Evolutionary conservation across 2,888 invertebrate genomes (phyloP), one percentile per base, ranked within the genome.

Genomic region (Tanytarsus gracilentus): DNA sequence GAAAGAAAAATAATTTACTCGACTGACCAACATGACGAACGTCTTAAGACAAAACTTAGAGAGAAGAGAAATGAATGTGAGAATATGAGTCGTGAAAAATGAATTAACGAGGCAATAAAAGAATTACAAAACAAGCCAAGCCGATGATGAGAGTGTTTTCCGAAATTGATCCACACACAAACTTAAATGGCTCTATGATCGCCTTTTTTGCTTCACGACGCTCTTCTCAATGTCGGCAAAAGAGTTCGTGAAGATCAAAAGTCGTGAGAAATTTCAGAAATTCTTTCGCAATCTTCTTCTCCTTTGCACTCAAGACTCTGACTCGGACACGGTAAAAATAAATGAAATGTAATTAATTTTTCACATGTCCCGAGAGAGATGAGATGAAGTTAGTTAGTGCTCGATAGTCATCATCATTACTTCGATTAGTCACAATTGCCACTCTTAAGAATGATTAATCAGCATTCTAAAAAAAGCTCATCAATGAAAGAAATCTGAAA

Each of bases 181-280:
- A n/a, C n/a, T n/a, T n/a, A n/a, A n/a, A n/a, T n/a, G n/a, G n/a
- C n/a, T n/a, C n/a, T n/a, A n/a, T n/a, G n/a, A n/a, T n/a, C n/a
- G n/a, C n/a, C n/a, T n/a, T n/a, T n/a, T n/a, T n/a, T n/a, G n/a
- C n/a, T n/a, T n/a, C 49, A 49, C 49, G 49, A 40, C 9, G 49
- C n/a, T n/a, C n/a, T n/a, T n/a, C n/a, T n/a, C n/a, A n/a, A n/a
- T 49, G 49, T 49, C 49, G 25, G 49, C 23, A n/a, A n/a, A 49
- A n/a, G n/a, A 25, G 26, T 49, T 49, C 49, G 49, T 49, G 49
- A 49, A 49, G 52, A 52, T 52, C 52, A 52, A 52, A 52, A 49
- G 26, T 25, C 49, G 49, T 49, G 49, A 25, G 49, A 49, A 49
- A n/a, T 49, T 49, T 49, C 9, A 11, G 5, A n/a, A 4, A 18